Conservation (phyloP, 23 tunicate species). For the Ciona savignyi region DNA sequence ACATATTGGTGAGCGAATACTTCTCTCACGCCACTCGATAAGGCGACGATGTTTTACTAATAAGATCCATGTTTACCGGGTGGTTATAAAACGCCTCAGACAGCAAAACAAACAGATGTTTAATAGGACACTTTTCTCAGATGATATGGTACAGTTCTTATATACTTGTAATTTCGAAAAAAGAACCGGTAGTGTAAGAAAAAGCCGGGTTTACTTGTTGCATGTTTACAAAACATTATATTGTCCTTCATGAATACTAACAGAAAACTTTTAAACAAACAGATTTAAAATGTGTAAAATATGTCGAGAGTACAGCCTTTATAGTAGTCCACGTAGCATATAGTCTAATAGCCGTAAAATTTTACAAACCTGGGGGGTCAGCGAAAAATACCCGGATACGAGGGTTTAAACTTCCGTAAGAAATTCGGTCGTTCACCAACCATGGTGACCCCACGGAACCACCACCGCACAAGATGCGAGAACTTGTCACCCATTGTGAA, state of each 20-base stretch:
- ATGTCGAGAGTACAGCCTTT: too few species aligned
- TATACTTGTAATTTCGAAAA: not conserved
- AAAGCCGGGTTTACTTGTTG: not conserved
- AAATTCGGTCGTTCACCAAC: slow-evolving; percentile 19
- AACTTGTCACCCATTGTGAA: too few species aligned
- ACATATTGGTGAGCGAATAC: not conserved
- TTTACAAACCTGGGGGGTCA: slow-evolving; percentile 40
- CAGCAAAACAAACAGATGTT: not conserved
- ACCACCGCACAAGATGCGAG: too few species aligned
- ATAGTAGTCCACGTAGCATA: too few species aligned
- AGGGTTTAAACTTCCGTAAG: slow-evolving; percentile 35
- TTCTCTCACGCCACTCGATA: not conserved
- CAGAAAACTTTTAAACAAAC: too few species aligned
- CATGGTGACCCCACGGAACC: too few species aligned
- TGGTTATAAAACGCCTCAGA: not conserved
- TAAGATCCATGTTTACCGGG: not conserved
- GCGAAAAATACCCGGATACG: slow-evolving; percentile 66
- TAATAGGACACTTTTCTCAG: not conserved
- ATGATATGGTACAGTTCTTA: not conserved
- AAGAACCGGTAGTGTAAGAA: not conserved
- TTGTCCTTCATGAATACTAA: too few species aligned
- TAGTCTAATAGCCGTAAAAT: not conserved
- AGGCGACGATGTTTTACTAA: too few species aligned
- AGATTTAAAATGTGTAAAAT: too few species aligned
- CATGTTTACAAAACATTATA: too few species aligned